These are phyloP conservation scores for Eledona agricola DNA, from an alignment of 2,888 invertebrate species.

Conservation along the genomic window DNA sequence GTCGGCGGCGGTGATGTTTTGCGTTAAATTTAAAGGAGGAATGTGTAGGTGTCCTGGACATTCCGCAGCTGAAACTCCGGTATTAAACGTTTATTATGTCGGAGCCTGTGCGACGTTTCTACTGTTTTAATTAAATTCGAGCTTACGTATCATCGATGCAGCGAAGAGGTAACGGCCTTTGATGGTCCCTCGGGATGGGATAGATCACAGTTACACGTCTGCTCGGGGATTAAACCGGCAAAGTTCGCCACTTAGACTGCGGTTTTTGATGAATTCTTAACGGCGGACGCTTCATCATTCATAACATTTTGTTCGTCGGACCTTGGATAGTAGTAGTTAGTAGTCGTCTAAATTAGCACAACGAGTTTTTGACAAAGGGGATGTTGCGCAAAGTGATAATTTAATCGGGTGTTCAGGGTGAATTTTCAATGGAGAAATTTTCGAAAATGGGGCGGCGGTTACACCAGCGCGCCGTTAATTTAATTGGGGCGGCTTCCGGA, in stretches of 20 bases:
- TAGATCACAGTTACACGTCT: slow-evolving; percentile 12
- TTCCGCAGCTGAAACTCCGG: slow-evolving; percentile 18
- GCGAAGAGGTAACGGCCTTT: slow-evolving; percentile 6
- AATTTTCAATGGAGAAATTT: too few species aligned
- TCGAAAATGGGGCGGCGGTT: too few species aligned
- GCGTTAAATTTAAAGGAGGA: slow-evolving; percentile 24
- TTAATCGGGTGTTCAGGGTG: too few species aligned
- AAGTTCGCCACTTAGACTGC: slow-evolving; percentile 9
- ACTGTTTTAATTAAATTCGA: slow-evolving; percentile 40
- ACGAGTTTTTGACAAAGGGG: too few species aligned
- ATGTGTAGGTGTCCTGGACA: slow-evolving; percentile 24
- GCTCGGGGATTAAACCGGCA: slow-evolving; percentile 19
- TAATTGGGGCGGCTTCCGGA: not conserved
- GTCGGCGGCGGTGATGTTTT: slow-evolving; percentile 10
- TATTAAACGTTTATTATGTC: slow-evolving; percentile 40
- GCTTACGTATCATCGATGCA: slow-evolving; percentile 31
- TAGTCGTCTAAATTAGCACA: too few species aligned
- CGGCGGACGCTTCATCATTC: slow-evolving; percentile 16
- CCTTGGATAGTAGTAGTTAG: too few species aligned
- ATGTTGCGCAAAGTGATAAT: too few species aligned
- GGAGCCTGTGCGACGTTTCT: slow-evolving; percentile 35
- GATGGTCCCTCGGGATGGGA: not conserved
- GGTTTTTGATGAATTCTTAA: slow-evolving; percentile 28
- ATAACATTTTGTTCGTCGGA: too few species aligned
- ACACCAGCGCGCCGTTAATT: too few species aligned